Evolutionary conservation across 2,113 vertebrate genomes (phyloP).

Genomic region (Amazona guildingii): DNA sequence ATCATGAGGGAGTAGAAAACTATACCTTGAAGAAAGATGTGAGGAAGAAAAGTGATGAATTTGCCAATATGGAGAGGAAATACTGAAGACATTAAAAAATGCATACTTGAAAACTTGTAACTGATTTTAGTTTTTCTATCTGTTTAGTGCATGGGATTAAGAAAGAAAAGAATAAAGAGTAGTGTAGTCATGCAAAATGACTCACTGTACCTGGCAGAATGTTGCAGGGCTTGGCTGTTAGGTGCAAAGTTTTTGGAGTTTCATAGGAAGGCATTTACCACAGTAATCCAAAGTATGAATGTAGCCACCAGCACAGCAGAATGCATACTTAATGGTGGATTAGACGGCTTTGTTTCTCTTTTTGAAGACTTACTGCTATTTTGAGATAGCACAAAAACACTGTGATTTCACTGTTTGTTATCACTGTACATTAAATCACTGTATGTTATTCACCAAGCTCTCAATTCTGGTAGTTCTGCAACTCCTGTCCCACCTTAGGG

Average conservation of each 20-base stretch:
- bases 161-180: background rate
- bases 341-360: background rate
- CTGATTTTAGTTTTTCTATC: background rate
- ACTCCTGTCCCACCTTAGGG: background rate
- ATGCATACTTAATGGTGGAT: background rate
- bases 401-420: background rate
- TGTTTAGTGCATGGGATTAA: background rate
- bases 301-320: background rate
- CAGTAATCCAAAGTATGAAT: background rate
- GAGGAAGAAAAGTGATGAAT: background rate
- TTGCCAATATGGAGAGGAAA: background rate
- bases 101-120: background rate
- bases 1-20: background rate
- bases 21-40: background rate
- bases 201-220: background rate
- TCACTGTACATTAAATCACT: background rate
- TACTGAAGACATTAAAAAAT: background rate
- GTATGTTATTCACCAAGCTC: background rate
- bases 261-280: conserved; percentile 15
- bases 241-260: background rate
- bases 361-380: background rate
- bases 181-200: background rate
- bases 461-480: accelerated
- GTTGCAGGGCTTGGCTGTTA: background rate
- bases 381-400: background rate